Evolutionary conservation across 2,113 vertebrate genomes (phyloP), one percentile per base, ranked within the genome.

Genomic region (Typhlomys cinereus): DNA sequence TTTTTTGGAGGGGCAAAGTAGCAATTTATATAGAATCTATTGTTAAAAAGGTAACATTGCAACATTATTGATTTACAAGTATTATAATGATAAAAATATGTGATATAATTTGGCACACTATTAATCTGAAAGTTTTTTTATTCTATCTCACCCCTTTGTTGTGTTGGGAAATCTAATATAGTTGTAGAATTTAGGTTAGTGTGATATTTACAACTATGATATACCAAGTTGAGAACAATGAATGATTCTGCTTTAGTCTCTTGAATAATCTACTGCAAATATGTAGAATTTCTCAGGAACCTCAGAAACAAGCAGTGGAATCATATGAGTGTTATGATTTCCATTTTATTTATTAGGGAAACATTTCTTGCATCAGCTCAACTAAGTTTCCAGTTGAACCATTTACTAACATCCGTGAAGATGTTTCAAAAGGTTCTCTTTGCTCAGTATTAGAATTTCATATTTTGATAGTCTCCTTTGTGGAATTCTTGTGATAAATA

Each of bases 261-360:
- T 76, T 78, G 94, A 93, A 94, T 74, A 96, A 50, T 79, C 84
- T 79, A 78, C 36, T 50, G 21, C 73, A 94, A 95, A 36, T 7
- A 81, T 87, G 82, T 44, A 83, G 79, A 94, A 91, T 21, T 71
- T 34, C 25, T 36, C 1, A 62, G 85, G 69, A 91, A 39, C n/a
- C 44, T 61, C 2, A 86, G 39, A 85, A 96, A 69, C 79, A 91
- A 82, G 90, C 36, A 94, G 75, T 27, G 74, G 17, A 18, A 13
- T 34, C 44, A 14, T 23, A 34, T n/a, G 6, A 69, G 31, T 67
- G 4, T 4, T 85, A 9, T 64, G 70, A 57, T 95, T 95, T 80
- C 62, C 9, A 27, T 86, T n/a, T n/a, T n/a, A n/a, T n/a, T n/a
- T n/a, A n/a, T n/a, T n/a, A n/a, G n/a, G n/a, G n/a, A n/a, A n/a